A percentile compares a stretch with the other conserved stretches of the same genome.
Conservation (phyloP, 2,113 vertebrate species). For the Aspiorhynchus laticeps region DNA sequence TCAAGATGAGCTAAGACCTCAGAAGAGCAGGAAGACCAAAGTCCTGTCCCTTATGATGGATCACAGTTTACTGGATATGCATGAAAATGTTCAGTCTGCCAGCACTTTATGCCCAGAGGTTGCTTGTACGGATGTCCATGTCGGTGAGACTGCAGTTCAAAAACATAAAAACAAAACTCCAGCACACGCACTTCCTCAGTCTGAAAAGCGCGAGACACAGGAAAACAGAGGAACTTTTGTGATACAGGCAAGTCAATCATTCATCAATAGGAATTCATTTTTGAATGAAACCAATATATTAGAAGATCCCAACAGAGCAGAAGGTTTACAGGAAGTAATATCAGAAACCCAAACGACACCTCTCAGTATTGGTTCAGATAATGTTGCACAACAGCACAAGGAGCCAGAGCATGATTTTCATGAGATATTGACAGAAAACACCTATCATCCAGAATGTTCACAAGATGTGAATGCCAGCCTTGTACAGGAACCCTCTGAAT, state of each 20-base stretch:
- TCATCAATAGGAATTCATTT: neutral
- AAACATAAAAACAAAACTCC: constrained; percentile 9
- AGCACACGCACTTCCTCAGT: neutral
- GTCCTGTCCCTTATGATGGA: neutral
- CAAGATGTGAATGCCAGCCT: neutral
- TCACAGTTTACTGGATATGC: neutral
- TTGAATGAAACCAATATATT: constrained; percentile 9
- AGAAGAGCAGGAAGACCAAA: constrained; percentile 28
- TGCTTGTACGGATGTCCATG: neutral
- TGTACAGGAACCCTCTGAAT: neutral
- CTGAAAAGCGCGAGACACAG: neutral
- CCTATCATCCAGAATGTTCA: neutral
- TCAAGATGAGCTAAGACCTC: constrained; percentile 20
- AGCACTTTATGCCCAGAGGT: neutral
- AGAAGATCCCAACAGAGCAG: neutral
- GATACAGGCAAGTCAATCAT: constrained; percentile 6
- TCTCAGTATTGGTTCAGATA: neutral
- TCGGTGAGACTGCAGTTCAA: neutral
- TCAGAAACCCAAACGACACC: neutral
- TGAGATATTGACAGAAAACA: neutral
- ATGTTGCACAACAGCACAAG: constrained; percentile 20
- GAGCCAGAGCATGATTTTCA: neutral
- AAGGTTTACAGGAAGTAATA: neutral
- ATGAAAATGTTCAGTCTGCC: neutral
- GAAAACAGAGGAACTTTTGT: constrained; percentile 65